These are phyloP conservation scores for Nymphalis urticae DNA, from an alignment of 2,888 invertebrate genomes.

Conservation along the genomic window DNA sequence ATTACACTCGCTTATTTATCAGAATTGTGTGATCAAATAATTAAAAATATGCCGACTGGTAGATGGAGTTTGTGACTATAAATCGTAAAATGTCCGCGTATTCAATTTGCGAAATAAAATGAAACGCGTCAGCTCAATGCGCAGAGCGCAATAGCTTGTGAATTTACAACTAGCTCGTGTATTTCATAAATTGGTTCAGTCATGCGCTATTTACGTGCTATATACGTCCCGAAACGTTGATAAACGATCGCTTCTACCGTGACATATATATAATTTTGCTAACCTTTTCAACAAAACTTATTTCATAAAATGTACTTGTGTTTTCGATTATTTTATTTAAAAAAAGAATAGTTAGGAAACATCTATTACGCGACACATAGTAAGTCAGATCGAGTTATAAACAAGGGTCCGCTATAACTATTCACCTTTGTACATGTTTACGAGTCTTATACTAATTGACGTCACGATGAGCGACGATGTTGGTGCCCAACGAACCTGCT, in stretches of 20 bases:
- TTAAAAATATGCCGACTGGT: constrained; percentile 69
- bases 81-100: constrained; percentile 58
- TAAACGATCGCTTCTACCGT: constrained; percentile 11
- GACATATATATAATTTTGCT: background rate
- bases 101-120: constrained; percentile 70
- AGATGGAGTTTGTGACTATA: constrained; percentile 55
- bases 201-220: constrained; percentile 29
- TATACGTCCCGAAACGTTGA: constrained; percentile 21
- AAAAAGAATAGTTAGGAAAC: constrained; percentile 10
- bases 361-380: constrained; percentile 24
- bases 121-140: constrained; percentile 50
- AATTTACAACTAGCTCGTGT: constrained; percentile 47
- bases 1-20: constrained; percentile 73
- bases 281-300: background rate
- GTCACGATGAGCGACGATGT: constrained; percentile 48
- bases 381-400: constrained; percentile 29
- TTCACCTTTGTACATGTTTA: constrained; percentile 47
- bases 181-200: constrained; percentile 33
- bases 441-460: constrained; percentile 58
- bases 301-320: background rate
- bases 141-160: constrained; percentile 39
- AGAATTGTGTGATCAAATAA: constrained; percentile 76
- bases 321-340: background rate
- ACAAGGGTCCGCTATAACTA: constrained; percentile 36
- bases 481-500: constrained; percentile 50